Evolutionary conservation across 2,113 vertebrate genomes (phyloP), one percentile per base, ranked within the genome.

Genomic region (Chloebia gouldiae): DNA sequence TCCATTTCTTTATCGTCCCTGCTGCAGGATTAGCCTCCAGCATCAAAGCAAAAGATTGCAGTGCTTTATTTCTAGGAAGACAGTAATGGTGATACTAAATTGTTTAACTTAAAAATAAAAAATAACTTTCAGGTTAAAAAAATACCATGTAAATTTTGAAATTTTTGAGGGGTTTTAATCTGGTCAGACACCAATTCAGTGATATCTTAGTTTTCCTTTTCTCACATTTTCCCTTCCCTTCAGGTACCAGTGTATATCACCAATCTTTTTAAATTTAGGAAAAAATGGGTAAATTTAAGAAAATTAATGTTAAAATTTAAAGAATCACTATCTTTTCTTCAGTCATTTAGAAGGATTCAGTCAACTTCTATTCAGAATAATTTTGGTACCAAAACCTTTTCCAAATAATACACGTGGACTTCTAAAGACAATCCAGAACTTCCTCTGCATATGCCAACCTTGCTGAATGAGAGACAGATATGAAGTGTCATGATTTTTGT

Each of bases 401-500:
- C 59, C 47, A 76, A 68, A 49, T 15, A 81, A 56, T 13, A 53
- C 6, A 35, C 3, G 28, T 0, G 0, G 15, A 51, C 24, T 59
- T 91, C 63, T 59, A 53, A 66, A 54, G n/a, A 57, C 28, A 80
- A 68, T 31, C 17, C 10, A 39, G 49, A 68, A 54, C 30, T 80
- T 81, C 19, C 11, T 75, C 42, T 78, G 22, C 39, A 82, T 45
- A 33, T 18, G 22, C 7, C n/a, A 66, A 0, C 28, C 51, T 53
- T 49, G 22, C 20, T 79, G 49, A 25, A 35, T 40, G 51, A 75
- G 25, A 87, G 19, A n/a, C 6, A n/a, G 24, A 53, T 33, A 13
- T 25, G 20, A 70, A 68, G 13, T 2, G 0, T 15, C 2, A 2
- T 1, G 11, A 63, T 15, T 76, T 76, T 31, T 53, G 9, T 2